Percentiles rank a stretch among this genome's conserved stretches.
phyloP scores from a whole-genome alignment of 2,113 vertebrate species.

The Toxotes chatareus region DNA sequence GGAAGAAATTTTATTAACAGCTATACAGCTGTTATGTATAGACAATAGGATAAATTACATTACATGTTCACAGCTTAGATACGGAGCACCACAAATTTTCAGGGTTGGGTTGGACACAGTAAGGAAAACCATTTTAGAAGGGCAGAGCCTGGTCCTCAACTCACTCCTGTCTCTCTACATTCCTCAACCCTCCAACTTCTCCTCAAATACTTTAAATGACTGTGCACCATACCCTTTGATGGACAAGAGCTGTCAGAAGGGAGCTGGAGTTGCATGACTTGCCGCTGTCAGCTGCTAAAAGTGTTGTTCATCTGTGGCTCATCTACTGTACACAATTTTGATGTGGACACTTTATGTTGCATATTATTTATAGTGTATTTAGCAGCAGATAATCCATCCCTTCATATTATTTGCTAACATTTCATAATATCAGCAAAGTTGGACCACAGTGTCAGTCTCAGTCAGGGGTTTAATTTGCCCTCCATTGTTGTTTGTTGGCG shows the following conservation, averaged over 20 bases:
- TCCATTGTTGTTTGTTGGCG: background rate
- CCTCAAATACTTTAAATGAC: background rate
- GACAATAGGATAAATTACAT: background rate
- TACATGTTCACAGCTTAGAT: background rate
- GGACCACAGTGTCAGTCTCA: background rate
- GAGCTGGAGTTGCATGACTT: background rate
- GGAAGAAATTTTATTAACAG: background rate
- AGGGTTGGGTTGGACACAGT: background rate
- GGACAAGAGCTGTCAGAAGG: background rate
- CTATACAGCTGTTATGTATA: background rate
- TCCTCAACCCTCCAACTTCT: slow-evolving; percentile 19
- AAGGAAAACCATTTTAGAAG: too few relatives aligned
- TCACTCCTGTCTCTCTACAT: slow-evolving; percentile 16
- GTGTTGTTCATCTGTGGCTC: background rate
- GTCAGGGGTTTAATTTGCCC: background rate
- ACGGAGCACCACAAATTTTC: background rate
- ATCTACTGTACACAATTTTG: background rate
- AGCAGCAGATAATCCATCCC: background rate
- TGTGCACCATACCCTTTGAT: slow-evolving; percentile 15
- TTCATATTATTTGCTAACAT: background rate
- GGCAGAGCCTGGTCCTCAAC: slow-evolving; percentile 1
- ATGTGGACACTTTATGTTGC: background rate
- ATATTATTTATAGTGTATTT: background rate
- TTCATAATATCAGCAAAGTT: background rate
- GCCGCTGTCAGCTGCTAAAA: background rate